Conservation (phyloP, 2,888 invertebrate genomes). For the Sisyra nigra region DNA sequence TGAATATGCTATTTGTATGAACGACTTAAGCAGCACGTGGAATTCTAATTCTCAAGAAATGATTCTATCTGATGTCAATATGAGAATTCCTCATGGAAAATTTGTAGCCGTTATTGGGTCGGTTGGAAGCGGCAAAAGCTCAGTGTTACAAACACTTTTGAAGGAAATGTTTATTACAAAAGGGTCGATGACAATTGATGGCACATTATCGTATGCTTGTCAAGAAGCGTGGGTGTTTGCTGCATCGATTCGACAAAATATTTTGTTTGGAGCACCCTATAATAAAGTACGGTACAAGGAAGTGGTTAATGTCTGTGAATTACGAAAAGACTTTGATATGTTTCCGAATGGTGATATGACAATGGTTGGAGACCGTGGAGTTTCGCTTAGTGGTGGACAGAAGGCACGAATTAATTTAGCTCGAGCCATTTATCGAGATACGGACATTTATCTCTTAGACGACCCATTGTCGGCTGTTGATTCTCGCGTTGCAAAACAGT, state of each 20-base stretch:
- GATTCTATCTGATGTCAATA: slow-evolving; percentile 20
- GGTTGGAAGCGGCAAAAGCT: slow-evolving; percentile 46
- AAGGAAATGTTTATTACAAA: slow-evolving; percentile 38
- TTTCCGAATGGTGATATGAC: slow-evolving; percentile 38
- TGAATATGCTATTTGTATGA: slow-evolving; percentile 12
- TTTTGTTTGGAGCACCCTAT: slow-evolving; percentile 60
- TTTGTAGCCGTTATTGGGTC: slow-evolving; percentile 38
- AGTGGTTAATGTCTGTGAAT: slow-evolving; percentile 27
- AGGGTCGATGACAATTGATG: slow-evolving; percentile 48
- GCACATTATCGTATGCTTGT: slow-evolving; percentile 53
- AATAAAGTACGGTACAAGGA: slow-evolving; percentile 38
- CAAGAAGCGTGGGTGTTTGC: slow-evolving; percentile 80
- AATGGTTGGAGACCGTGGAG: slow-evolving; percentile 40
- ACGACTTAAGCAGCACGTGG: slow-evolving; percentile 24
- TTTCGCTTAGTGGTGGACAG: slow-evolving; percentile 17
- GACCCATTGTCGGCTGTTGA: slow-evolving; percentile 7
- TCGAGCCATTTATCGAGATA: slow-evolving; percentile 5
- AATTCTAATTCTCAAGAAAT: slow-evolving; percentile 19
- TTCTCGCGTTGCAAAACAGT: slow-evolving; percentile 21
- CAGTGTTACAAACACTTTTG: slow-evolving; percentile 46
- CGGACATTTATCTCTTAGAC: slow-evolving; percentile 7
- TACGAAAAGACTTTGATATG: slow-evolving; percentile 32
- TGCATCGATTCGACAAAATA: slow-evolving; percentile 65
- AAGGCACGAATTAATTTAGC: slow-evolving; percentile 21
- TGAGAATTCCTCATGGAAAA: slow-evolving; percentile 19